Evolutionary conservation across 2,113 vertebrate genomes (phyloP).

Genomic region (Hystrix brachyura): DNA sequence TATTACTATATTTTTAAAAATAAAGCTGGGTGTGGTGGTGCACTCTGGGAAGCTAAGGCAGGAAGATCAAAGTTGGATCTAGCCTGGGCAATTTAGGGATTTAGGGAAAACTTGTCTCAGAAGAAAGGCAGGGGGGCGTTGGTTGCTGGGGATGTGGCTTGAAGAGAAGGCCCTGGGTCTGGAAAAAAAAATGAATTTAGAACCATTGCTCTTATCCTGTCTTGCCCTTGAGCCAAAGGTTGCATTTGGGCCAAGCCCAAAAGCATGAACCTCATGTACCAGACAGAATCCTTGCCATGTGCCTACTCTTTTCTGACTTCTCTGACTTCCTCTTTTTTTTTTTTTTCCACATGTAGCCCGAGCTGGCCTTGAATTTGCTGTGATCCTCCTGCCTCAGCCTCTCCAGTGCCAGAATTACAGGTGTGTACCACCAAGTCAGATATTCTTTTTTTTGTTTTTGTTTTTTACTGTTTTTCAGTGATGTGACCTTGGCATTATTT

Average conservation of each 20-base stretch:
- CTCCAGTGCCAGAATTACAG: neutral
- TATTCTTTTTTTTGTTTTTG: neutral
- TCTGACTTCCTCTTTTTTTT: neutral
- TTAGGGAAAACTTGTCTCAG: neutral
- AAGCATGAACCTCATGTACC: neutral
- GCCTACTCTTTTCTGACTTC: neutral
- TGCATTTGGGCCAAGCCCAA: neutral
- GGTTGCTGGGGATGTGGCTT: neutral
- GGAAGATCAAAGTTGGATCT: neutral
- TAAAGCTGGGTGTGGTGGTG: neutral
- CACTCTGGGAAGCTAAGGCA: neutral
- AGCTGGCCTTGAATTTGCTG: neutral
- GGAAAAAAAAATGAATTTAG: neutral
- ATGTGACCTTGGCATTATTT: no score
- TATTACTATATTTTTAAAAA: slow-evolving; percentile 15
- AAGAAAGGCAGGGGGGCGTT: neutral
- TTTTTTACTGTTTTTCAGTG: no score
- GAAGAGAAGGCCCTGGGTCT: neutral
- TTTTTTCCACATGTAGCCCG: neutral
- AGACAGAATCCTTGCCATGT: neutral
- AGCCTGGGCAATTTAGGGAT: neutral
- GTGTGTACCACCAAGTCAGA: neutral
- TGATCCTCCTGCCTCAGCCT: neutral
- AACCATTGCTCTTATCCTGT: neutral
- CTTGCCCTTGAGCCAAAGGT: neutral